phyloP scores from a whole-genome alignment of 1,140 invertebrate genomes.

The Helicoverpa armigera region DNA sequence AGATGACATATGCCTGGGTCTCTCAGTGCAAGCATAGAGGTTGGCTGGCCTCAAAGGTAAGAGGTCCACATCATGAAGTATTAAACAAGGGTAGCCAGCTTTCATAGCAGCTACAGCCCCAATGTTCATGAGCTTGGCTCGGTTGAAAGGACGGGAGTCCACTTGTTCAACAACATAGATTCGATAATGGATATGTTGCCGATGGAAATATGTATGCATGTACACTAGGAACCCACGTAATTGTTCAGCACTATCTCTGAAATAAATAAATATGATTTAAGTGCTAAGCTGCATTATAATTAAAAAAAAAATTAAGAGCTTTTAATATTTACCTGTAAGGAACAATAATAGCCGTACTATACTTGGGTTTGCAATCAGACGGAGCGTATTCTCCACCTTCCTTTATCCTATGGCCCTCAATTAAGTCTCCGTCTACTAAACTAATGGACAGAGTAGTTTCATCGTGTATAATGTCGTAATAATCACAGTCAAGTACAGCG shows the following conservation, averaged over 20 bases:
- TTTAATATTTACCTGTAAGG: slow-evolving; percentile 74
- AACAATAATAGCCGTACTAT: slow-evolving; percentile 82
- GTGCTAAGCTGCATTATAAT: background rate
- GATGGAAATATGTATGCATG: slow-evolving; percentile 82
- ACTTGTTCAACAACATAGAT: slow-evolving; percentile 97
- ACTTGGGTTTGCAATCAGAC: slow-evolving; percentile 76
- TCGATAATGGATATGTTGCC: slow-evolving; percentile 87
- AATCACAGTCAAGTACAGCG: slow-evolving; percentile 74
- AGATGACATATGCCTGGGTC: slow-evolving; percentile 97
- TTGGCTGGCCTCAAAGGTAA: slow-evolving; percentile 96
- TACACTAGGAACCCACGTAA: slow-evolving; percentile 81
- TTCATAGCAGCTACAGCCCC: slow-evolving; percentile 93
- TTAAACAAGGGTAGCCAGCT: slow-evolving; percentile 93
- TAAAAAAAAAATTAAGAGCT: background rate
- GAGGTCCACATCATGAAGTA: slow-evolving; percentile 98
- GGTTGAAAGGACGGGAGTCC: slow-evolving; percentile 93
- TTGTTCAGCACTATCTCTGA: slow-evolving; percentile 79
- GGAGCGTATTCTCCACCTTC: slow-evolving; percentile 79
- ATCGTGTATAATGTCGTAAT: slow-evolving; percentile 72
- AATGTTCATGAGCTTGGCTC: slow-evolving; percentile 97
- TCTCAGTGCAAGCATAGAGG: slow-evolving; percentile 95
- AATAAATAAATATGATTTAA: slow-evolving; percentile 52
- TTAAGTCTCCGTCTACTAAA: slow-evolving; percentile 71
- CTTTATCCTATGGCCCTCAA: slow-evolving; percentile 72
- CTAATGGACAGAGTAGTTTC: slow-evolving; percentile 68